A percentile compares a stretch with the other conserved stretches of the same genome.
Conservation (phyloP, 2,888 invertebrate genomes). For the Dynastes grantii region DNA sequence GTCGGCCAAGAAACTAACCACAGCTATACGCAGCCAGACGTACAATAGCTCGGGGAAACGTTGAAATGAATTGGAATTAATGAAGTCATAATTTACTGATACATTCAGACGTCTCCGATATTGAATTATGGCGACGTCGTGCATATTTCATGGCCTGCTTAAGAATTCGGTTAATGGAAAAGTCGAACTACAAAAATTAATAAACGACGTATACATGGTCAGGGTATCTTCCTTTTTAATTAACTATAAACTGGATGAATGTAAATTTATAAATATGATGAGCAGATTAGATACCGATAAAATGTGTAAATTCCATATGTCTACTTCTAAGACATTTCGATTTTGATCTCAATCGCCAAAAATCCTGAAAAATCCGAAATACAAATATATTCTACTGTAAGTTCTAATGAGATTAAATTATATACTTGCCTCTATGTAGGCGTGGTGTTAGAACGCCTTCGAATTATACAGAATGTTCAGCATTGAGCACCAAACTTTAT, state of each 20-base stretch:
- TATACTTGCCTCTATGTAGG: no score
- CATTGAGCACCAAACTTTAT: no score
- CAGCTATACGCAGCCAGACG: not conserved
- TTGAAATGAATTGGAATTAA: slow-evolving; percentile 48
- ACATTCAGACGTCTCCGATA: slow-evolving; percentile 33
- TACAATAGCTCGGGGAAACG: slow-evolving; percentile 39
- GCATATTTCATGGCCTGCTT: slow-evolving; percentile 35
- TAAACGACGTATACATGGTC: not conserved
- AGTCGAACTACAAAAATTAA: slow-evolving; percentile 35
- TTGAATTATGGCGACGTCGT: slow-evolving; percentile 41
- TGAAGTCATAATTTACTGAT: slow-evolving; percentile 50
- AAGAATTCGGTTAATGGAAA: slow-evolving; percentile 43
- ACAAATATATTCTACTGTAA: no score
- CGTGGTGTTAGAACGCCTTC: no score
- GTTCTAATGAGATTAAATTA: no score
- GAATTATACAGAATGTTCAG: no score
- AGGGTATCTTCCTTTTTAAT: slow-evolving; percentile 15
- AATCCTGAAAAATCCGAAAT: no score
- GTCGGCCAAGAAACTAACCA: not conserved
- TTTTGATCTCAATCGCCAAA: no score
- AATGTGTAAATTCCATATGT: not conserved
- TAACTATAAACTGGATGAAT: slow-evolving; percentile 8
- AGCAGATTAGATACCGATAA: not conserved
- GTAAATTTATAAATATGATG: not conserved
- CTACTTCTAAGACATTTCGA: no score